phyloP scores from a whole-genome alignment of 2,888 invertebrate genomes.

The Chaetogeoica ovagalla region DNA sequence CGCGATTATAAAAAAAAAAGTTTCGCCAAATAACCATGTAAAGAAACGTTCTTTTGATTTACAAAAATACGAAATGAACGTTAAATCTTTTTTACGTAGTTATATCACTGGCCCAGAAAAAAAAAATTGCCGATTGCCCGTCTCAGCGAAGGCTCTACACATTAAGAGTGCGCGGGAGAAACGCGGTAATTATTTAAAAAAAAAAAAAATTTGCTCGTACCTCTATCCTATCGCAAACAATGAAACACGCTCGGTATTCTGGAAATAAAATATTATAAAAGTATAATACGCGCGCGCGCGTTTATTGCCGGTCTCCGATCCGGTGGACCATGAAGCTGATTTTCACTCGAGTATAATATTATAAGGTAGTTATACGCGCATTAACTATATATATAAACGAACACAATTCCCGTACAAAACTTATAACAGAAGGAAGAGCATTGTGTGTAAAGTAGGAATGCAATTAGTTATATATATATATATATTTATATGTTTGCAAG shows the following conservation, averaged over 20 bases:
- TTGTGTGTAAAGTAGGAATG: conserved; percentile 42
- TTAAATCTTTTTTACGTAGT: too few relatives aligned
- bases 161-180: background rate
- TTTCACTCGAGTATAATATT: conserved; percentile 10
- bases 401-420: background rate
- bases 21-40: too few relatives aligned
- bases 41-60: too few relatives aligned
- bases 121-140: too few relatives aligned
- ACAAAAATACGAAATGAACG: too few relatives aligned
- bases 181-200: conserved; percentile 5
- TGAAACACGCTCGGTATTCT: background rate
- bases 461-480: conserved; percentile 21
- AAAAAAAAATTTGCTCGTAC: background rate
- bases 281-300: background rate
- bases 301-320: conserved; percentile 7
- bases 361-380: background rate
- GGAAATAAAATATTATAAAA: background rate
- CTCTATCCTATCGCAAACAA: conserved; percentile 8
- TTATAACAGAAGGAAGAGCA: background rate
- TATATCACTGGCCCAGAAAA: too few relatives aligned
- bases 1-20: too few relatives aligned
- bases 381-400: too few relatives aligned
- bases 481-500: background rate
- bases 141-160: background rate
- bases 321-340: conserved; percentile 27